Conservation (phyloP, 2,113 vertebrate genomes). For the Echinops telfairi region DNA sequence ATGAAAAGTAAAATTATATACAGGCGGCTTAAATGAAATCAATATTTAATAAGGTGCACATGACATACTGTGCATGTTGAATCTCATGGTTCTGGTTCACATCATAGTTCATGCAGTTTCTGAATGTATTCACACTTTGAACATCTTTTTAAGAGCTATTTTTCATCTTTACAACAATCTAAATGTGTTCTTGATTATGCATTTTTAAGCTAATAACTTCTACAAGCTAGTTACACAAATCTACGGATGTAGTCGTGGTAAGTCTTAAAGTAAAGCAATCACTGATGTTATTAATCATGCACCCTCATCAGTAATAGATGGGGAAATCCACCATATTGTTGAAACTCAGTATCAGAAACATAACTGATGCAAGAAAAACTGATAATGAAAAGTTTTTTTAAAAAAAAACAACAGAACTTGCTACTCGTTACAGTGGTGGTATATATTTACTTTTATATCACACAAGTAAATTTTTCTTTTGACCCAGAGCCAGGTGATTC, state of each 20-base stretch:
- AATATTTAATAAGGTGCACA: neutral
- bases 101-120: neutral
- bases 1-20: neutral
- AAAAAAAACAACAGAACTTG: neutral
- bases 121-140: neutral
- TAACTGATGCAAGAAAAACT: neutral
- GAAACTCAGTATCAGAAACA: neutral
- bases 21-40: neutral
- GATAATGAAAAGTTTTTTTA: neutral
- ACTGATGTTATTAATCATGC: neutral
- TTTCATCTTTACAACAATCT: neutral
- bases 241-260: neutral
- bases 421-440: accelerated
- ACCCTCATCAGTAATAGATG: neutral
- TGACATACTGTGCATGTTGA: neutral
- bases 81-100: neutral
- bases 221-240: neutral
- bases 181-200: neutral
- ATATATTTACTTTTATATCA: neutral
- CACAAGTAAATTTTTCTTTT: neutral
- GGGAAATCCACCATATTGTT: neutral
- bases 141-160: neutral
- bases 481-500: neutral
- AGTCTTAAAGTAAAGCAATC: neutral
- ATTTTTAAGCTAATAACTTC: neutral